Base-by-base conservation (phyloP, 92 coral and sea anemone genomes). In the Micromussa lordhowensis region DNA sequence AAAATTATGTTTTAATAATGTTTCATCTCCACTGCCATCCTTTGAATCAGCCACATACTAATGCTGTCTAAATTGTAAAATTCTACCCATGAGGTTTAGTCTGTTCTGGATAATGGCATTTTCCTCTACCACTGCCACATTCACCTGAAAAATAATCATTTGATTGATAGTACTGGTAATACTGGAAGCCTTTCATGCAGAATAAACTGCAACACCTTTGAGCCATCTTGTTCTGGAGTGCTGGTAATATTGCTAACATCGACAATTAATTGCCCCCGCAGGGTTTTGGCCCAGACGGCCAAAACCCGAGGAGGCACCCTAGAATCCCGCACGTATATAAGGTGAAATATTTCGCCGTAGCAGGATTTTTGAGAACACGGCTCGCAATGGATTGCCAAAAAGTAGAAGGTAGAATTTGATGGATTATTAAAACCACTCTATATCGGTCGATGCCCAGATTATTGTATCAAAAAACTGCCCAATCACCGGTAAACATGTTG, bases 11-110 rank as follows among this genome's bases (percentile, higher is more conserved):
- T 83, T 68, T 13, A 83, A 70, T 68, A 83, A 83, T 8, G 69
- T 83, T 38, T 68, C 76, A 68, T 82, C 76, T 40, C 26, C 61
- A 6, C 14, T 68, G n/a, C 68, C 87, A 69, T 83, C 19, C 29
- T 48, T 24, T 30, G 63, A 83, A 70, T 83, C 87, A 18, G 87
- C 17, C 53, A 70, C 1, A 22, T 34, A 10, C 78, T 68, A 70
- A 9, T 4, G 72, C 32, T 83, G 79, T 4, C 3, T 83, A 14
- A 71, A 0, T 32, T 48, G 40, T 36, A 83, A 7, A 49, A 48
- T 19, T 28, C 69, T 34, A 38, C 75, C 59, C 34, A 29, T 30
- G 61, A 32, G 6, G 10, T 69, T 29, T 26, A 55, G 28, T 48
- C 24, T 49, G 49, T 83, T 69, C 17, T 49, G 48, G 29, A 83